Conservation (phyloP, 1,140 invertebrate genomes). For the Campoletis sonorensis region DNA sequence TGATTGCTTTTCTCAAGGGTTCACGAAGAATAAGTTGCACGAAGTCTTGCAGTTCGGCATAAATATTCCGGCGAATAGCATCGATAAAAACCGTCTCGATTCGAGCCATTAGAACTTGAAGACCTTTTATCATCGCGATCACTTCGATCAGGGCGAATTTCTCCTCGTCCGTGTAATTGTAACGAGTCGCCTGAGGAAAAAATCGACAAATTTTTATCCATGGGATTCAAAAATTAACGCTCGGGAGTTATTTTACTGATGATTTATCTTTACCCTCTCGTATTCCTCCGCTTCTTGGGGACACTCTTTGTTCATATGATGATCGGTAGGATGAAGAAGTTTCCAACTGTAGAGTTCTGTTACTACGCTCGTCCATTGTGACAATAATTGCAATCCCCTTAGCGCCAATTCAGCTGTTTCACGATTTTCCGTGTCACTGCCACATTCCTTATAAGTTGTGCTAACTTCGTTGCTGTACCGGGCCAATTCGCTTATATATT, state of each 20-base stretch:
- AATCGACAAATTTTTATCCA: conserved; percentile 3
- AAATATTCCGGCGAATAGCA: conserved; percentile 95
- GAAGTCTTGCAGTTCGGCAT: conserved; percentile 98
- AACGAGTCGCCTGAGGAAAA: conserved; percentile 88
- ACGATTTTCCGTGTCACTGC: conserved; percentile 94
- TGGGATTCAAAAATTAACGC: background rate
- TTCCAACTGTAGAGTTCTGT: conserved; percentile 99
- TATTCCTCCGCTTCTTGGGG: conserved; percentile 99
- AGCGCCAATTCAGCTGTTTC: conserved; percentile 95
- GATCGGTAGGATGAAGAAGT: conserved; percentile 97
- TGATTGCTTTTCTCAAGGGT: conserved; percentile 96
- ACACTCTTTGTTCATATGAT: conserved; percentile 96
- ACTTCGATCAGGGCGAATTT: conserved; percentile 99
- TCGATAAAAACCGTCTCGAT: conserved; percentile 99
- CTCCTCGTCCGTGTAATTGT: conserved; percentile 98
- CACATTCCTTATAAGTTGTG: conserved; percentile 94
- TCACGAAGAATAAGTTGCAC: conserved; percentile 94
- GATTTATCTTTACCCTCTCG: conserved; percentile 85
- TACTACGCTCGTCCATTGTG: conserved; percentile 98
- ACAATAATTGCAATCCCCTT: conserved; percentile 93
- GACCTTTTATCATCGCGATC: conserved; percentile 99
- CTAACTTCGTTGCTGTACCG: conserved; percentile 81
- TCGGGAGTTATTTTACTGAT: background rate
- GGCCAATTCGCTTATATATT: conserved; percentile 97
- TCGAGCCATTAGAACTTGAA: conserved; percentile 97